Evolutionary conservation across 2,888 invertebrate species (phyloP).

Genomic region (Drosophila antonietae): DNA sequence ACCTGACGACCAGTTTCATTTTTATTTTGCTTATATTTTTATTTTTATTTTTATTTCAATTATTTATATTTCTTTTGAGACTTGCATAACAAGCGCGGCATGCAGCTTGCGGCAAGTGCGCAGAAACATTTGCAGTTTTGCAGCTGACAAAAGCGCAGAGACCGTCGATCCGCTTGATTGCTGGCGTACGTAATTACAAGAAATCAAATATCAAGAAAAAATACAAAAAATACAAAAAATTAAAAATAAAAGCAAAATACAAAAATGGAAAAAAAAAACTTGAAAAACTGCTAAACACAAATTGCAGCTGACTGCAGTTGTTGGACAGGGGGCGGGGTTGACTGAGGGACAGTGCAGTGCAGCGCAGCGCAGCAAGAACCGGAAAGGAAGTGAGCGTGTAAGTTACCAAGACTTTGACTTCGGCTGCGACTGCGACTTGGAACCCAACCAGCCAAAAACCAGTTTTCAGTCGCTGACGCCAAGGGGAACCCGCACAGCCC

Average conservation of each 20-base stretch:
- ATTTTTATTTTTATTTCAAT: conserved; percentile 8
- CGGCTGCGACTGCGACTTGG: conserved; percentile 28
- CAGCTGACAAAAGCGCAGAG: conserved; percentile 61
- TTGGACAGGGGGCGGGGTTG: background rate
- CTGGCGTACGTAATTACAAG: conserved; percentile 70
- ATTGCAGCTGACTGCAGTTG: conserved; percentile 69
- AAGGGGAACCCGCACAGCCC: conserved; percentile 11
- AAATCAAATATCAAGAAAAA: conserved; percentile 55
- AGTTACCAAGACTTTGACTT: conserved; percentile 77
- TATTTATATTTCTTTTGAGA: conserved; percentile 19
- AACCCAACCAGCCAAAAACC: conserved; percentile 45
- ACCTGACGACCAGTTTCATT: conserved; percentile 67
- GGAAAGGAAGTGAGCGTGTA: conserved; percentile 79
- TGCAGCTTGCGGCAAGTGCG: conserved; percentile 28
- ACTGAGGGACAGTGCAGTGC: conserved; percentile 19
- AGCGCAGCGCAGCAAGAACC: conserved; percentile 73
- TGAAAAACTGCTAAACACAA: conserved; percentile 54
- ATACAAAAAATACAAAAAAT: background rate
- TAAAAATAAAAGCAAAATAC: conserved; percentile 10
- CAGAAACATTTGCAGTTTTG: conserved; percentile 67
- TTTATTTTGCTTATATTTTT: conserved; percentile 42
- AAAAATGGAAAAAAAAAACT: conserved; percentile 48
- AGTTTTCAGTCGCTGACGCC: conserved; percentile 50
- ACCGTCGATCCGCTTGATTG: conserved; percentile 69
- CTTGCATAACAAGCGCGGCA: conserved; percentile 72